Evolutionary conservation across 35 echinoderm and acorn worm species (phyloP), one percentile per base, ranked within the genome.

Genomic region (Apostichopus japonicus): DNA sequence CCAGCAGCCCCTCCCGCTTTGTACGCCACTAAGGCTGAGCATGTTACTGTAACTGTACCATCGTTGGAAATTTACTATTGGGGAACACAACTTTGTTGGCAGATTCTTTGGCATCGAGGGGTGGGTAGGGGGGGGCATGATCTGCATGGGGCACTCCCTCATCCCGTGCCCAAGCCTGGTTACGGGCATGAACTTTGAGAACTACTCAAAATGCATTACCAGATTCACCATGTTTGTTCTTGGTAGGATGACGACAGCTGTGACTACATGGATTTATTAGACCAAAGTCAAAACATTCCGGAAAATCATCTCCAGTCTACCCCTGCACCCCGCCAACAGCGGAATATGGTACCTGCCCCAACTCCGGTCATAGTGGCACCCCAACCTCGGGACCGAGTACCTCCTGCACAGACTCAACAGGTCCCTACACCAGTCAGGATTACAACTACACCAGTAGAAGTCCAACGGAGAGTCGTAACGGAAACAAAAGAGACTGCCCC

Each of bases 191-290:
- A 44, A 44, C 33, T 44, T 44, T 44, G 33, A 44, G 33, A 44
- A 44, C 33, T 44, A 44, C 33, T 44, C 33, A 44, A 44, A 44
- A 44, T 44, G 33, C 57, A 13, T 61, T 61, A 61, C 57, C 57
- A 61, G 13, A 10, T 61, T 61, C 57, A 61, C 8, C 13, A 61
- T 13, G 13, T 61, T 10, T 61, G 6, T 56, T 82, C 44, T 56
- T 82, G 9, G 15, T 56, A 52, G 79, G 44, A 82, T 52, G 79
- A 82, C 54, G 79, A 82, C 54, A 51, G 44, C 19, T 89, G 86
- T 15, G 86, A 89, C 86, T 89, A 89, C 67, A 17, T 72, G 62
- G 86, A 89, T 72, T 22, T 89, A 19, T 5, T 89, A 16, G 86
- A 89, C 23, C 14, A 89, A 58, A 0, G 14, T 58, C 54, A 56